Evolutionary conservation across 1,140 invertebrate genomes (phyloP), one percentile per base, ranked within the genome.

Genomic region (Hyles euphorbiae): DNA sequence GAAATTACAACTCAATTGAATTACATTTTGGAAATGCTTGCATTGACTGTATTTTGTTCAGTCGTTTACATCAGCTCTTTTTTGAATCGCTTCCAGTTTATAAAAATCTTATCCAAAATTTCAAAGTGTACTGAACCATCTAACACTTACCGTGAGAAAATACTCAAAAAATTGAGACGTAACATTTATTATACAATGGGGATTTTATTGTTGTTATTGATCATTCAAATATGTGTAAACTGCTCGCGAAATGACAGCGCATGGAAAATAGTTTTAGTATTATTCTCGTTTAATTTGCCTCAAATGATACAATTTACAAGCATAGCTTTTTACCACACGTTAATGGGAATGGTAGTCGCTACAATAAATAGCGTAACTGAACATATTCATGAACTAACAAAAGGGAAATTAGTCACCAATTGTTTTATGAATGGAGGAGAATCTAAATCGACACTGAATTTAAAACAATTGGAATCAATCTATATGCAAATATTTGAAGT

Each of bases 231-330:
- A 10, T 48, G 43, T 52, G 53, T 82, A 2, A 87, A 83, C 48
- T 76, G 66, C 54, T 68, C 72, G 3, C 55, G 80, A 11, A 10
- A 63, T 3, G 67, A 73, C 5, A 69, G 62, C 7, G 7, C 73
- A 0, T 80, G 72, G 78, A 83, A 82, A 50, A 76, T 71, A 40
- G 56, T 78, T 34, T 55, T 82, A 34, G 78, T 83, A n/a, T 60
- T 56, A 1, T 65, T 79, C 6, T 71, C 75, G 5, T 87, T 78
- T 53, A 70, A 68, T 48, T 55, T 81, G 11, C 72, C 81, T 4
- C 79, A 83, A 64, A 76, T 68, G 53, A 70, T 85, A 59, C 82
- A 87, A 50, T 75, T 78, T 8, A 53, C 65, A 6, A 56, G 59
- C 0, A 9, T 83, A 3, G 56, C 60, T 7, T 76, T 83, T 43